Percentiles rank a stretch among this genome's conserved stretches.
These are phyloP conservation scores for Harpagus bidentatus DNA, from an alignment of 2,113 vertebrate genomes.

Conservation along the genomic window DNA sequence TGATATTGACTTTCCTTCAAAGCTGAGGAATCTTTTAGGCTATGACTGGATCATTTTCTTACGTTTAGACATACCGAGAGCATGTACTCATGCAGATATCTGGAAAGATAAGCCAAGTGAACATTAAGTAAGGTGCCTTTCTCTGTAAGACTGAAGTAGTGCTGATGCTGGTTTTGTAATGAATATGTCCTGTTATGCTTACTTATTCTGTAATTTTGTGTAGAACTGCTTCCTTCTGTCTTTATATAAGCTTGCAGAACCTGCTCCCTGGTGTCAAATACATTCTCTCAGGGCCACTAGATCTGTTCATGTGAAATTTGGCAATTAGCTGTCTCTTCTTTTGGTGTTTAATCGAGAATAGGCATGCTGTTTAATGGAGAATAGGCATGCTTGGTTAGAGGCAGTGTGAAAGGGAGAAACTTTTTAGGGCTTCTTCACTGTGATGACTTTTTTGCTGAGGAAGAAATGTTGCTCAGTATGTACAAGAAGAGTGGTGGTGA, in stretches of 20 bases:
- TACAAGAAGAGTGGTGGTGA: background rate
- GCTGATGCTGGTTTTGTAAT: background rate
- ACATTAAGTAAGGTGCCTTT: background rate
- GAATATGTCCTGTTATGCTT: background rate
- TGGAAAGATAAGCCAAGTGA: background rate
- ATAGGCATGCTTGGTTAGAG: background rate
- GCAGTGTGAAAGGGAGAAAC: background rate
- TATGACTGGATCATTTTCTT: background rate
- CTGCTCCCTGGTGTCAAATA: background rate
- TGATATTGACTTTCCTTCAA: background rate
- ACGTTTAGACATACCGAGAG: background rate
- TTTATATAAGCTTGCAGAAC: background rate
- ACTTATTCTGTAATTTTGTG: background rate
- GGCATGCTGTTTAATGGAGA: background rate
- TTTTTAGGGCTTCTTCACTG: background rate
- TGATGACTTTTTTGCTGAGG: background rate
- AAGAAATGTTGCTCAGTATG: background rate
- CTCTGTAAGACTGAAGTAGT: background rate
- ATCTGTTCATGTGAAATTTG: background rate
- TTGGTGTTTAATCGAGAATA: background rate
- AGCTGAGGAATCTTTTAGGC: background rate
- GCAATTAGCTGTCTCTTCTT: constrained; percentile 12
- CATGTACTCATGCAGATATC: background rate
- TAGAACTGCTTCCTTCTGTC: background rate
- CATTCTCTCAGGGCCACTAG: background rate